Percentiles rank a stretch among this genome's conserved stretches.
These are phyloP conservation scores for Nemurella pictetii DNA, from an alignment of 2,888 invertebrate species.

Conservation along the genomic window DNA sequence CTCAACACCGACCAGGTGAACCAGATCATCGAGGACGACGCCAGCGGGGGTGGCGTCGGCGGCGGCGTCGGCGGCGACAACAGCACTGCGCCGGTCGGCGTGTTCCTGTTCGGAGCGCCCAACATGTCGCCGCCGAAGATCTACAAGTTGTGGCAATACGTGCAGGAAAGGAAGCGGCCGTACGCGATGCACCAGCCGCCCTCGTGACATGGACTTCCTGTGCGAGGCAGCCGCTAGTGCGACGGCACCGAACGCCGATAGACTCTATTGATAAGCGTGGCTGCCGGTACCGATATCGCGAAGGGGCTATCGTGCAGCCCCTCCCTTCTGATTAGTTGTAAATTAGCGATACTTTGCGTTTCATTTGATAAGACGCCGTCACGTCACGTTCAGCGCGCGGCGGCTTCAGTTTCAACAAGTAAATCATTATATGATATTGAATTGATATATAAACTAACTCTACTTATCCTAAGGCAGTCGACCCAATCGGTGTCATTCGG, in stretches of 20 bases:
- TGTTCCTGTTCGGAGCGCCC: constrained; percentile 61
- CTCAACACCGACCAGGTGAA: constrained; percentile 49
- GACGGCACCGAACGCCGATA: neutral
- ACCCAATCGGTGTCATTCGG: too few species aligned
- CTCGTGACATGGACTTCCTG: neutral
- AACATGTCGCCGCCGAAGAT: constrained; percentile 57
- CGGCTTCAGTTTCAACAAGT: too few species aligned
- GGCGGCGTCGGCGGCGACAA: constrained; percentile 30
- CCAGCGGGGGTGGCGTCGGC: neutral
- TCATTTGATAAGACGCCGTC: too few species aligned
- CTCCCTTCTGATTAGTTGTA: too few species aligned
- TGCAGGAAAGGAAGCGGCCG: constrained; percentile 40
- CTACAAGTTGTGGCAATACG: constrained; percentile 56
- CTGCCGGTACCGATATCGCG: too few species aligned
- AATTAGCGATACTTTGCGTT: too few species aligned
- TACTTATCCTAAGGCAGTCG: too few species aligned
- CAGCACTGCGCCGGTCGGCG: constrained; percentile 46
- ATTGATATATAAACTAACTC: too few species aligned
- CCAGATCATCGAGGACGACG: constrained; percentile 5
- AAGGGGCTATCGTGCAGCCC: too few species aligned
- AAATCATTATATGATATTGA: too few species aligned
- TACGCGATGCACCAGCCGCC: neutral
- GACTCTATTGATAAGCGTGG: too few species aligned
- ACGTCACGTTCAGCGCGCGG: too few species aligned
- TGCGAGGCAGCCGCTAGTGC: neutral